Evolutionary conservation across 1,140 invertebrate genomes (phyloP), one percentile per base, ranked within the genome.

Genomic region (Drosophila arawakana): DNA sequence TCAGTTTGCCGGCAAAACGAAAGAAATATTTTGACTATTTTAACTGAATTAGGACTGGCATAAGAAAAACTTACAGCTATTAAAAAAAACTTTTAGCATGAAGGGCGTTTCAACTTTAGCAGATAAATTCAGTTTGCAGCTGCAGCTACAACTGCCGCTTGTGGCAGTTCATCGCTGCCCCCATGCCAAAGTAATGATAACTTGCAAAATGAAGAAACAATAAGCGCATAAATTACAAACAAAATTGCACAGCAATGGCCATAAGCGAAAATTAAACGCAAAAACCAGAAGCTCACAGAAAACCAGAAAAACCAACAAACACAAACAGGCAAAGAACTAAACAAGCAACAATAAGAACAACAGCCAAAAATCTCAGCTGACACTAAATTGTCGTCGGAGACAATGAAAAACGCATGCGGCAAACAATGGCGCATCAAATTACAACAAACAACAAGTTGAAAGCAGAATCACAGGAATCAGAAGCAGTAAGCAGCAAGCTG

Each of bases 361-460:
- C 49, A 61, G 9, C 39, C 37, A 50, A 65, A 78, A 86, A 88
- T 86, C 82, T 81, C 76, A 58, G 55, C 71, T 78, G 75, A 70
- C 81, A 66, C 50, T 73, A 74, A 61, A 61, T 61, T 66, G 73
- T 71, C 52, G 71, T 52, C 21, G 55, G 41, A 78, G 76, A 79
- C 78, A 88, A 88, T 81, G 81, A 73, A 81, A 75, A 85, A 66
- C 69, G 73, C 73, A 76, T 76, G 69, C 73, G 68, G 61, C 73
- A 72, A 77, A 88, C 84, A 88, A 88, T 88, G 68, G 77, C 61
- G 77, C 84, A 84, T 88, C 84, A 88, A 89, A 88, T 88, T 88
- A 88, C 84, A 84, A 72, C 70, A 80, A 83, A 80, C 55, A 52
- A 61, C 57, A 34, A 69, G 67, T 39, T 52, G 58, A 52, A 35